Evolutionary conservation across 2,888 invertebrate species (phyloP), one percentile per base, ranked within the genome.

Genomic region (Cenopis cana): DNA sequence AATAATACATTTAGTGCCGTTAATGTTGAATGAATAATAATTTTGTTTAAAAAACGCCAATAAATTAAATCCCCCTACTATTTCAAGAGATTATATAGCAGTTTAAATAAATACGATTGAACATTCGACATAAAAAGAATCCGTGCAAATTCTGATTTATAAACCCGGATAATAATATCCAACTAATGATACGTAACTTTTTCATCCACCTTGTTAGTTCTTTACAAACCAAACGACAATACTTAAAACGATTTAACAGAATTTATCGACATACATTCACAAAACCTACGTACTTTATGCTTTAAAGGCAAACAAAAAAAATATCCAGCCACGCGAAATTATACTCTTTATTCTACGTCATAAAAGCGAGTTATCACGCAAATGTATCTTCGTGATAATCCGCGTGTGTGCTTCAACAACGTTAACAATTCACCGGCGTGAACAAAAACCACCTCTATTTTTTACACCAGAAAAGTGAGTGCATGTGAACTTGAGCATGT

Each of bases 221-320:
- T 77, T 76, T 82, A 81, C 79, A 81, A 78, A 85, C 82, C 77
- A 81, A 80, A 78, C 77, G 79, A 81, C 82, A 82, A 82, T 82
- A 80, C 80, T 78, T 76, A 76, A 79, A 80, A 79, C 79, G 81
- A 81, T 85, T 82, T 83, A 80, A 75, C 67, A 81, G 81, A 83
- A 82, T 87, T 86, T 83, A 82, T 85, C 84, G 85, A 85, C 82
- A 86, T 78, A 79, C 79, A 76, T 81, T 80, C 77, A 77, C 76
- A 60, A 64, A 72, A 68, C 62, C 62, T 72, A 68, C 71, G 66
- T 71, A 71, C 71, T 71, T 61, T 56, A 69, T 64, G 18, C 36
- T 49, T 59, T 49, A 29, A 62, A 68, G 57, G 62, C 29, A n/a
- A 36, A 17, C 12, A 52, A 20, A 11, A 5, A 24, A 3, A 38